Evolutionary conservation across 2,797 vertebrate species (phyloP), one percentile per base, ranked within the genome.

Genomic region (Garrulus glandarius): DNA sequence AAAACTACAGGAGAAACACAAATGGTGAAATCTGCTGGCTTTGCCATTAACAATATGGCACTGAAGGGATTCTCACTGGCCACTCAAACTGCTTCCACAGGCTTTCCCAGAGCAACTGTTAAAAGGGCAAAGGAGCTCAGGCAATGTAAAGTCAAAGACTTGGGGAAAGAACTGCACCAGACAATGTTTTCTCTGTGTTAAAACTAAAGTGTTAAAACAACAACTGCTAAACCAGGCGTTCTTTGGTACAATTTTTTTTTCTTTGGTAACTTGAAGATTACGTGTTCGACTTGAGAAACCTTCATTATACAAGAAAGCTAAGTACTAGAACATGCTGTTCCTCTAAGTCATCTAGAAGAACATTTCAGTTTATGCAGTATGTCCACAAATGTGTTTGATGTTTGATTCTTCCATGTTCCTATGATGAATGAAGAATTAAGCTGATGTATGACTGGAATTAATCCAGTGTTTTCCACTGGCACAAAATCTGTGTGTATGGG

Each of bases 401-500:
- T 85, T 86, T 71, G 50, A 78, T 53, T 84, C 68, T 81, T 90
- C 84, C 60, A 39, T 17, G 39, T 70, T 67, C 34, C 57, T 78
- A 53, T 24, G 65, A 87, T 47, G 75, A 93, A 87, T 7, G 23
- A 93, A 83, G 56, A 93, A 89, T 95, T 95, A 95, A 87, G 37
- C 18, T 70, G 53, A 76, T 47, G 49, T 36, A 60, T 44, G 26
- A 44, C 78, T 87, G 91, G 75, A 92, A 92, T 63, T 63, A 92
- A 84, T 64, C 76, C 87, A 89, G 55, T 32, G n/a, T 55, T 93
- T 95, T 96, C 93, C 49, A 80, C 90, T 64, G 49, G 84, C 71
- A 93, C 63, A 93, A 97, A 95, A 36, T 84, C 86, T 68, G 81
- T 88, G 77, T 89, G 57, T 77, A 76, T 20, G 32, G 92, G 90